phyloP scores from a whole-genome alignment of 2,888 invertebrate species.

The Apodemia mormo region DNA sequence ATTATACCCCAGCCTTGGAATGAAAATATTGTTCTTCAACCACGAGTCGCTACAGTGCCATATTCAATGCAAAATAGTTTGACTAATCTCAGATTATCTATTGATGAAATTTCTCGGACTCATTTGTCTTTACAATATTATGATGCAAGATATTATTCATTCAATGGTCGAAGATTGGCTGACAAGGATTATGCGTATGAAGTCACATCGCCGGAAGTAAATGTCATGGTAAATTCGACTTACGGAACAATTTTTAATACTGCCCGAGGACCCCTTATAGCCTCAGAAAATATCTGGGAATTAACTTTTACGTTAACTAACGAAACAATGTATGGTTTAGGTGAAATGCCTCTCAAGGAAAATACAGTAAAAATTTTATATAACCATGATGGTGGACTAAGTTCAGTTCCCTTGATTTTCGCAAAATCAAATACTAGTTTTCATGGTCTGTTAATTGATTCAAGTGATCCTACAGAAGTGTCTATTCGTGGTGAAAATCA shows the following conservation, averaged over 20 bases:
- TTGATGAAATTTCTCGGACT: constrained; percentile 61
- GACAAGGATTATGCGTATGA: constrained; percentile 54
- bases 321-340: constrained; percentile 80
- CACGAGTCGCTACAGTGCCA: constrained; percentile 58
- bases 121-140: constrained; percentile 64
- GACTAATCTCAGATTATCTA: constrained; percentile 50
- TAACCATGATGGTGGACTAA: constrained; percentile 65
- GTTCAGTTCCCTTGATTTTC: constrained; percentile 75
- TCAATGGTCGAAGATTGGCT: constrained; percentile 48
- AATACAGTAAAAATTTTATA: constrained; percentile 68
- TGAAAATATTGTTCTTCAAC: constrained; percentile 54
- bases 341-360: constrained; percentile 65
- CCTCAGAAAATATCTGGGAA: constrained; percentile 83
- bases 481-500: constrained; percentile 75
- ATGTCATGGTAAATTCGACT: constrained; percentile 49
- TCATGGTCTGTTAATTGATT: constrained; percentile 80
- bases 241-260: constrained; percentile 75
- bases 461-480: constrained; percentile 79
- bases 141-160: constrained; percentile 43
- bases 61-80: constrained; percentile 52
- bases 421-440: constrained; percentile 74
- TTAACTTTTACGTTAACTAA: constrained; percentile 78
- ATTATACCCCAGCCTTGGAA: constrained; percentile 55
- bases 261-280: constrained; percentile 80
- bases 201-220: constrained; percentile 56